Base-by-base conservation (phyloP, 1,140 invertebrate species). In the Bombus consobrinus region DNA sequence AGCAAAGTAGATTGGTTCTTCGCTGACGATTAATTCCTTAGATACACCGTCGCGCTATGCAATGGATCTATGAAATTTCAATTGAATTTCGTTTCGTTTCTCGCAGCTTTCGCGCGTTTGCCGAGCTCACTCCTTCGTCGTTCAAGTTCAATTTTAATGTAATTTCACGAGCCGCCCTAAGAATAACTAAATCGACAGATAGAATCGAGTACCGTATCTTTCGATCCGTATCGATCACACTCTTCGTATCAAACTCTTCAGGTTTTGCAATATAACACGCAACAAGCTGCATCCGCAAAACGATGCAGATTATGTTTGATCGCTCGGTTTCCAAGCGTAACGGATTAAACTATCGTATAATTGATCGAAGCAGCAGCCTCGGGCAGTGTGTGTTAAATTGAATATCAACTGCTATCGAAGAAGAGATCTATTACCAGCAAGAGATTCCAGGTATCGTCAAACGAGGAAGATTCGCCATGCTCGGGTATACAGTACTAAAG, bases 1-100 rank as follows among this genome's bases (percentile, higher is more conserved):
- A 28, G 59, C 71, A 37, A 77, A 74, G 66, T 88, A 18, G 34
- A 81, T 28, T 57, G 34, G 28, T 69, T 18, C 0, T 22, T 88
- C 53, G 34, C 6, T 10, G 18, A 64, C 62, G 34, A 43, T 80
- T 57, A 82, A 71, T 64, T 66, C 57, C 18, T 53, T 3, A 10
- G 10, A 39, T 18, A 25, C 68, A 15, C 2, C 4, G n/a, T n/a
- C n/a, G n/a, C 6, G 1, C 15, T 5, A 9, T n/a, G 12, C 10
- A 1, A 34, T 0, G 62, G 13, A 5, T 32, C 13, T 32, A 66
- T 15, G 64, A 66, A 18, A 66, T 32, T 66, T 53, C 47, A 22
- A 22, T 53, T 0, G 47, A 22, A 53, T 6, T 22, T 22, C 18
- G 47, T 53, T 53, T 53, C 13, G 6, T 32, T 66, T 32, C 4